Evolutionary conservation across 2,797 vertebrate genomes (phyloP).

Genomic region (Aeoliscus strigatus): DNA sequence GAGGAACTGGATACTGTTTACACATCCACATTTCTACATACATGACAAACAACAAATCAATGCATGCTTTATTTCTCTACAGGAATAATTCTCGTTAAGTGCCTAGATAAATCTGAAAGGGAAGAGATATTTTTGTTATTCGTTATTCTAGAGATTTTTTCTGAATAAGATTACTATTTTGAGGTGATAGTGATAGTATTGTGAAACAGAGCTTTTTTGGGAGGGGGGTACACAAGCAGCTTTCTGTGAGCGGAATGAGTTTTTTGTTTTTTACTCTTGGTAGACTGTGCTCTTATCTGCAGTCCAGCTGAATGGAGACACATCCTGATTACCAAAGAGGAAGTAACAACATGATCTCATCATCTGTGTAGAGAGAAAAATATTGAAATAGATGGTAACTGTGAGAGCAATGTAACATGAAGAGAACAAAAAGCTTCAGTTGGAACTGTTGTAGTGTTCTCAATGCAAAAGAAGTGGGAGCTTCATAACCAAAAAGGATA

Average conservation of each 20-base stretch:
- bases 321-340: slow-evolving; percentile 62
- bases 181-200: slow-evolving; percentile 52
- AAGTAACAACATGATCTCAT: slow-evolving; percentile 53
- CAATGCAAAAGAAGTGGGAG: too few species aligned
- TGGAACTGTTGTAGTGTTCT: too few species aligned
- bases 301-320: slow-evolving; percentile 28
- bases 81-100: slow-evolving; percentile 79
- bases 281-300: slow-evolving; percentile 47
- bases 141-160: slow-evolving; percentile 70
- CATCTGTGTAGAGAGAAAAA: slow-evolving; percentile 24
- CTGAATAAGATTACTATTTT: slow-evolving; percentile 18
- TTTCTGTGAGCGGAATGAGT: slow-evolving; percentile 11
- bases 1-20: slow-evolving; percentile 76
- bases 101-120: slow-evolving; percentile 84
- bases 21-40: slow-evolving; percentile 86
- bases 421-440: too few species aligned
- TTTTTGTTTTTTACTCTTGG: slow-evolving; percentile 32
- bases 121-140: slow-evolving; percentile 74
- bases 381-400: too few species aligned
- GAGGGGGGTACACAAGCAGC: slow-evolving; percentile 41
- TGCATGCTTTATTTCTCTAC: slow-evolving; percentile 85
- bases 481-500: too few species aligned
- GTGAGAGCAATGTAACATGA: too few species aligned
- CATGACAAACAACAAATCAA: slow-evolving; percentile 66
- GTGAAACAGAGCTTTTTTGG: slow-evolving; percentile 27